Evolutionary conservation across 1,140 invertebrate genomes (phyloP), one percentile per base, ranked within the genome.

Genomic region (Acyrthosiphon pisum): DNA sequence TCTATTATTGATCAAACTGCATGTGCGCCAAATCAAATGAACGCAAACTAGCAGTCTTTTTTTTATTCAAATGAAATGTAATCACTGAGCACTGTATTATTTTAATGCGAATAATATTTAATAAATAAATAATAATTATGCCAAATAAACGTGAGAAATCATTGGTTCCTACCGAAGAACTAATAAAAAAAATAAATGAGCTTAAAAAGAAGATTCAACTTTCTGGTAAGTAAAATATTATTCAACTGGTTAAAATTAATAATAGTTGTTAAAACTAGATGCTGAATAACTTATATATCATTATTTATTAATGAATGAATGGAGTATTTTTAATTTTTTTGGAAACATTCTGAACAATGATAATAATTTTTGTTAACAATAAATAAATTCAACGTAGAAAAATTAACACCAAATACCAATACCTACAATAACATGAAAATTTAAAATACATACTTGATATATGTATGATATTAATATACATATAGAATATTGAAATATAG

Each of bases 191-290:
- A 4, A 93, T 93, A 93, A 83, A 93, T 20, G 91, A 83, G 18
- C 53, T 93, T 4, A 93, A 93, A 86, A 93, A 93, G 35, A 93
- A 93, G 56, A 93, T 93, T 53, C 91, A 93, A 84, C 81, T 93
- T 14, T 93, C 91, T 56, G 91, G 91, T 93, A n/a, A 90, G 89
- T 60, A 41, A 76, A 87, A 87, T 87, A 48, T 14, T 18, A 41
- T 48, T 35, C 18, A 26, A 35, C 44, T 35, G 9, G 30, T 30
- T 6, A 41, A 9, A 20, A 44, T 44, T 84, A 44, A 44, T 44
- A 26, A 84, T 26, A 26, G 26, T 76, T 35, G 18, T 76, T 76
- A 6, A 18, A 0, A 0, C 4, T 14, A n/a, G 9, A 68, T 30
- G 60, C 3, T 4, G 0, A 14, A 68, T n/a, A 68, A 68, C 0